These are phyloP conservation scores for Amyelois transitella DNA, from an alignment of 1,140 invertebrate genomes.

Conservation along the genomic window DNA sequence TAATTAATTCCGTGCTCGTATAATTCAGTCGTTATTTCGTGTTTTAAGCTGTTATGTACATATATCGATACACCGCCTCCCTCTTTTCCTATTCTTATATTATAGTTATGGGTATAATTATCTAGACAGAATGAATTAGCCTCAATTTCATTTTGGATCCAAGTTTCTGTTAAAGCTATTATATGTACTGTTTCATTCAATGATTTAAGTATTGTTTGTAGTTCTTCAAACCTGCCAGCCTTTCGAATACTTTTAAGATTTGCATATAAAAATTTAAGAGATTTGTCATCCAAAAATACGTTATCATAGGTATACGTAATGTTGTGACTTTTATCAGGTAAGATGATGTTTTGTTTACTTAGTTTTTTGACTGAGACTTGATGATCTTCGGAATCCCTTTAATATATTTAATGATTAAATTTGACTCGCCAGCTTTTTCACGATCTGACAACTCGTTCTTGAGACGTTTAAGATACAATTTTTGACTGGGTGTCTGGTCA, in stretches of 20 bases:
- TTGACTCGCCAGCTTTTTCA: no score
- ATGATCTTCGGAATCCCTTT: no score
- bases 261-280: neutral
- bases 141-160: slow-evolving; percentile 9
- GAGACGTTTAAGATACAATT: no score
- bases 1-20: no score
- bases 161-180: slow-evolving; percentile 9
- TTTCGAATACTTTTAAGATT: neutral
- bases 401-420: no score
- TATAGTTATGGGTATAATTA: slow-evolving; percentile 9
- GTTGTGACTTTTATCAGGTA: no score
- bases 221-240: slow-evolving; percentile 1
- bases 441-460: neutral
- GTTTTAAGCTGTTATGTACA: no score
- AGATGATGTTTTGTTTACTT: no score
- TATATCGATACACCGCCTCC: no score
- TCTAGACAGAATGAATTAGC: slow-evolving; percentile 1
- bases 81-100: neutral
- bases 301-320: neutral
- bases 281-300: neutral
- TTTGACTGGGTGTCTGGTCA: no score
- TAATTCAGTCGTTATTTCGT: no score
- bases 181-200: slow-evolving; percentile 4
- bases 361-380: no score
- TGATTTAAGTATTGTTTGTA: slow-evolving; percentile 6